Conservation (phyloP, 1,140 invertebrate genomes). For the Drosophila setifemur region DNA sequence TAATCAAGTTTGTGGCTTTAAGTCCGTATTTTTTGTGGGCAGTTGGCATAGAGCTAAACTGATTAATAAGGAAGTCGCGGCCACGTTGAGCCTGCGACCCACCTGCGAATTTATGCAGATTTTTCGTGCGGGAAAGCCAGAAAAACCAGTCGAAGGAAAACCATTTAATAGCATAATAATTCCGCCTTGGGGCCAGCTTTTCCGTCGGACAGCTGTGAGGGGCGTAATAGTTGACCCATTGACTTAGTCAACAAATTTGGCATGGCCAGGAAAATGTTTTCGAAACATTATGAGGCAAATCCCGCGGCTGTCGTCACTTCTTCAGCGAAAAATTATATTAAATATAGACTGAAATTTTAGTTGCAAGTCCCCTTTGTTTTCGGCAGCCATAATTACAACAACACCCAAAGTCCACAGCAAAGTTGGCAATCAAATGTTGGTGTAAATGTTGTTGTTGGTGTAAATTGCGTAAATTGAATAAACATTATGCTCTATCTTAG, state of each 20-base stretch:
- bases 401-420: slow-evolving; percentile 23
- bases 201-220: slow-evolving; percentile 30
- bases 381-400: slow-evolving; percentile 68
- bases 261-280: slow-evolving; percentile 8
- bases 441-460: slow-evolving; percentile 36
- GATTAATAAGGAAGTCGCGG: slow-evolving; percentile 68
- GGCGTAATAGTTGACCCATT: slow-evolving; percentile 63
- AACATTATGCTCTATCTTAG: slow-evolving; percentile 64
- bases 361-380: slow-evolving; percentile 39
- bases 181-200: slow-evolving; percentile 53
- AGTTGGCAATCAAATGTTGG: slow-evolving; percentile 69
- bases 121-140: slow-evolving; percentile 40
- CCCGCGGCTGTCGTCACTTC: slow-evolving; percentile 21
- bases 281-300: slow-evolving; percentile 32
- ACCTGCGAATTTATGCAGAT: slow-evolving; percentile 63
- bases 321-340: slow-evolving; percentile 47
- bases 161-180: slow-evolving; percentile 77
- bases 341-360: slow-evolving; percentile 43
- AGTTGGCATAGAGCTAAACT: slow-evolving; percentile 31
- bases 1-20: slow-evolving; percentile 44
- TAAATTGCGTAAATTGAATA: slow-evolving; percentile 78
- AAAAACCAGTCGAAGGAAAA: slow-evolving; percentile 66
- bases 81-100: slow-evolving; percentile 35
- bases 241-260: slow-evolving; percentile 64
- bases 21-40: slow-evolving; percentile 2